Evolutionary conservation across 2,888 invertebrate species (phyloP).

Genomic region (Crematogaster levior): DNA sequence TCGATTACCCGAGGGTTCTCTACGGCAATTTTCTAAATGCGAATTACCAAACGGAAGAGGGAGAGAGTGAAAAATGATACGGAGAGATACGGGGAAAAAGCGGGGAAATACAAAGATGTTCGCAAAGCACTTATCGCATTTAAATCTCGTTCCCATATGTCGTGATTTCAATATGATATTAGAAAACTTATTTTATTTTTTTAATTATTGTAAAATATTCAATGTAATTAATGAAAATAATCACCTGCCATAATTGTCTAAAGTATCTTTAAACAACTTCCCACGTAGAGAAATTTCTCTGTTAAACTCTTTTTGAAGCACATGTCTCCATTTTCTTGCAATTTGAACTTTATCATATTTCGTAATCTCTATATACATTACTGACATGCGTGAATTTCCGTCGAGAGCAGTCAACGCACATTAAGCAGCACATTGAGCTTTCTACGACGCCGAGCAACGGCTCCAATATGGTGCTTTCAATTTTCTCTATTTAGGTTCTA

Average conservation of each 20-base stretch:
- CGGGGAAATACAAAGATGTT: conserved; percentile 45
- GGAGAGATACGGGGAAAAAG: conserved; percentile 1
- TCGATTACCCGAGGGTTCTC: conserved; percentile 63
- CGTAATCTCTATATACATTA: conserved; percentile 28
- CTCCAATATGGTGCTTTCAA: conserved; percentile 79
- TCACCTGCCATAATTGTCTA: neutral
- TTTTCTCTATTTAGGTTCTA: conserved; percentile 80
- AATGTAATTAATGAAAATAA: neutral
- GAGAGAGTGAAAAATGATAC: conserved; percentile 23
- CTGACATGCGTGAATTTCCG: conserved; percentile 37
- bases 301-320: neutral
- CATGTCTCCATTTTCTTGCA: neutral
- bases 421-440: conserved; percentile 45
- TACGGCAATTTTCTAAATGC: conserved; percentile 58
- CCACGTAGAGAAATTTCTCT: neutral
- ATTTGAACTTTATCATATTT: conserved; percentile 32
- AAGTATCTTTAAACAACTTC: neutral
- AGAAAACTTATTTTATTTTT: neutral
- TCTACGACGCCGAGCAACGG: conserved; percentile 52
- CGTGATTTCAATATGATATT: conserved; percentile 11
- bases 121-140: conserved; percentile 58
- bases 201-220: conserved; percentile 38
- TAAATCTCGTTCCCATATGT: conserved; percentile 61
- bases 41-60: conserved; percentile 13
- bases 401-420: conserved; percentile 49